These are phyloP conservation scores for Papilio polytes DNA, from an alignment of 1,140 invertebrate species.

Conservation along the genomic window DNA sequence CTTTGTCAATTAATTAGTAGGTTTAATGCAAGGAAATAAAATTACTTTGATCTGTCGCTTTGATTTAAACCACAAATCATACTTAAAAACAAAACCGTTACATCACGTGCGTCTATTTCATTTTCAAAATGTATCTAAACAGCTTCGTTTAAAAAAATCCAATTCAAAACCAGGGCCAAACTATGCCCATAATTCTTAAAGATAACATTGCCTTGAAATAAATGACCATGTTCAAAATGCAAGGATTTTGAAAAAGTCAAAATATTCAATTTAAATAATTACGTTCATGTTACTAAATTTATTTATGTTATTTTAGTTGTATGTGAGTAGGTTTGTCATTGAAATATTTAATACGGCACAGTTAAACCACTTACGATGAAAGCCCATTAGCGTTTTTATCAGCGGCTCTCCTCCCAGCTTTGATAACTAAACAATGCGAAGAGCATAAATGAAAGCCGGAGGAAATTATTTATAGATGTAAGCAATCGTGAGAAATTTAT, in stretches of 20 bases:
- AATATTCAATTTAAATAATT: conserved; percentile 8
- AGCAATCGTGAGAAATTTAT: too few species aligned
- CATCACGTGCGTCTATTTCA: too few species aligned
- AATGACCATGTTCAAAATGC: neutral
- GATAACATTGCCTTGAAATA: conserved; percentile 9
- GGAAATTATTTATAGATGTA: too few species aligned
- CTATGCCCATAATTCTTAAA: neutral
- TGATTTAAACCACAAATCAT: neutral
- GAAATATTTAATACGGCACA: too few species aligned
- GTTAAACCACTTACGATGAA: too few species aligned
- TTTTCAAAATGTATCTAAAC: neutral
- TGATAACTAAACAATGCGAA: too few species aligned
- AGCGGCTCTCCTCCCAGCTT: too few species aligned
- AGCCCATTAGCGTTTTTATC: too few species aligned
- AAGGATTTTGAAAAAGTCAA: conserved; percentile 14
- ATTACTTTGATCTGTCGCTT: neutral
- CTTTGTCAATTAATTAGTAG: too few species aligned
- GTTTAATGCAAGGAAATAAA: neutral
- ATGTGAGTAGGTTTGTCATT: too few species aligned
- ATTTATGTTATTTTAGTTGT: too few species aligned
- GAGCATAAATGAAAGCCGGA: too few species aligned
- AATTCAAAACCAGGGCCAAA: neutral
- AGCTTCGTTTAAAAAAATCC: neutral
- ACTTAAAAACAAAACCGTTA: neutral
- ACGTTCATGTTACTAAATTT: neutral